Evolutionary conservation across 2,797 vertebrate species (phyloP).

Genomic region (Aldrovandia affinis): DNA sequence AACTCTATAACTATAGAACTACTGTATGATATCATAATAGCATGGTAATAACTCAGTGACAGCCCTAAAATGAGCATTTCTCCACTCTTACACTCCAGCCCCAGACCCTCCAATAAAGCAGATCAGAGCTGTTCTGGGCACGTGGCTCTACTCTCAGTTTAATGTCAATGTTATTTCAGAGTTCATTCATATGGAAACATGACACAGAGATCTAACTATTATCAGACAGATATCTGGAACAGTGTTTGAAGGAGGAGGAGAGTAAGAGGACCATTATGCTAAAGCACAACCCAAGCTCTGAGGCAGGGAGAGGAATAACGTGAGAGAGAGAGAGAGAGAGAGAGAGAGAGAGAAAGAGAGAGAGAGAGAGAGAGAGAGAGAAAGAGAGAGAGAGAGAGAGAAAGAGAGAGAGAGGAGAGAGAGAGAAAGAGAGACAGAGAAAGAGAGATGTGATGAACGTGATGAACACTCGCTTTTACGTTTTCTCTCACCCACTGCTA

Average conservation of each 20-base stretch:
- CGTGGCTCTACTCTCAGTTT: background rate
- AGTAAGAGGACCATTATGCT: background rate
- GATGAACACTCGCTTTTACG: conserved; percentile 49
- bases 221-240: background rate
- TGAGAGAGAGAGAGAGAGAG: no score
- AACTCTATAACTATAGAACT: background rate
- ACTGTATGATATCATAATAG: background rate
- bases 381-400: no score
- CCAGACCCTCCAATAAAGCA: conserved; percentile 20
- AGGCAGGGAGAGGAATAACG: no score
- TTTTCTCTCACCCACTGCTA: conserved; percentile 26
- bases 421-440: no score
- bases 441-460: no score
- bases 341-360: background rate
- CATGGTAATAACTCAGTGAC: background rate
- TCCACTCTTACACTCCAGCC: background rate
- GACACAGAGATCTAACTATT: background rate
- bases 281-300: background rate
- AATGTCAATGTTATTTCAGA: background rate
- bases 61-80: background rate
- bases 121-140: background rate
- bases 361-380: no score
- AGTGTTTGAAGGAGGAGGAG: background rate
- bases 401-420: no score
- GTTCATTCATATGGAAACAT: background rate